Conservation (phyloP, 2,797 vertebrate genomes). For the Microctenopoma lineatum region DNA sequence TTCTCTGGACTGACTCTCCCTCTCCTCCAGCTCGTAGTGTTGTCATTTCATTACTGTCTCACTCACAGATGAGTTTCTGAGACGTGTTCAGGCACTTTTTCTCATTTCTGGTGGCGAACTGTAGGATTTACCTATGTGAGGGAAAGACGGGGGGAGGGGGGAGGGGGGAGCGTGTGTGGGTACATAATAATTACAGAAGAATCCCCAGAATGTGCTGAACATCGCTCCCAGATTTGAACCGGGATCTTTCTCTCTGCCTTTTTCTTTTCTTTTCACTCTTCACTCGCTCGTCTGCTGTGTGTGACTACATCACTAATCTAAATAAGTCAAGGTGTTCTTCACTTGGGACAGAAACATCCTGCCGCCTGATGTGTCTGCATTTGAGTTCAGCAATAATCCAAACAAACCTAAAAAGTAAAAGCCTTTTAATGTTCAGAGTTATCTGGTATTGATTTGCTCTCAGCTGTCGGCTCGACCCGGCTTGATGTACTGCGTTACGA, state of each 20-base stretch:
- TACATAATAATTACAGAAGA: not conserved
- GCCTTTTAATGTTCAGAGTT: conserved; percentile 11
- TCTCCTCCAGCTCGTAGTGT: not conserved
- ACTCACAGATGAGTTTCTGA: conserved; percentile 5
- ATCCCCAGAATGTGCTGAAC: not conserved
- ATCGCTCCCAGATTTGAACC: not conserved
- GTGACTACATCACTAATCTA: not conserved
- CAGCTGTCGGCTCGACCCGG: conserved; percentile 1
- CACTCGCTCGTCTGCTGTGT: conserved; percentile 4
- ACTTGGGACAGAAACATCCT: no score
- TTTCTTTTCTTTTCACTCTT: not conserved
- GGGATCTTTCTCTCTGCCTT: not conserved
- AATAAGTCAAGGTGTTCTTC: no score
- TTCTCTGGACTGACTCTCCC: not conserved
- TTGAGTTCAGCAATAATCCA: no score
- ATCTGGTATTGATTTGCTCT: conserved; percentile 26
- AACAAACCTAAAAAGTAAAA: not conserved
- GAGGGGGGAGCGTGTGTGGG: not conserved
- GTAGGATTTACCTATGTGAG: conserved; percentile 1
- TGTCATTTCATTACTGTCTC: not conserved
- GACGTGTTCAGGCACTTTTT: not conserved
- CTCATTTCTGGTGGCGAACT: conserved; percentile 11
- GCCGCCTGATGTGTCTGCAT: no score
- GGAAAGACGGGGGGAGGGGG: not conserved
- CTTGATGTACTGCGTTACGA: not conserved